Percentiles rank a stretch among this genome's conserved stretches.
Evolutionary conservation across 2,888 invertebrate species (phyloP).

Genomic region (Acronicta leporina): DNA sequence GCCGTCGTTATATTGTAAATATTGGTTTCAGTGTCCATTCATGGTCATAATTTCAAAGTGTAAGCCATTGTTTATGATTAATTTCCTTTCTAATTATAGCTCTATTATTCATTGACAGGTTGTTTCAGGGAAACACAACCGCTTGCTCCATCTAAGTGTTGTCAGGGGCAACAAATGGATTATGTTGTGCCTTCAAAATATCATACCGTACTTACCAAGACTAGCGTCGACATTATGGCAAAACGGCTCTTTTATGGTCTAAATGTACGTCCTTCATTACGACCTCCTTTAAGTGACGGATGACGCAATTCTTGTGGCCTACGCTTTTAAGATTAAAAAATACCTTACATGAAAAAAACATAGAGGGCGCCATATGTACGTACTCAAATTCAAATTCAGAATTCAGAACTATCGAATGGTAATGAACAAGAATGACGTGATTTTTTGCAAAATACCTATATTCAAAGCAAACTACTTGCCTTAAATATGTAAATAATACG

Average conservation of each 20-base stretch:
- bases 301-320: constrained; percentile 20
- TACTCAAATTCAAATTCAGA: background rate
- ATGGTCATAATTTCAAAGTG: background rate
- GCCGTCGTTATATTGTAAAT: too few species aligned
- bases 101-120: background rate
- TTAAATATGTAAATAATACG: constrained; percentile 9
- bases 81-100: too few species aligned
- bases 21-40: background rate
- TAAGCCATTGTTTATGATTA: too few species aligned
- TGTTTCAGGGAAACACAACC: background rate
- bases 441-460: too few species aligned
- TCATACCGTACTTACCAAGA: background rate
- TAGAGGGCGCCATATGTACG: background rate
- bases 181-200: background rate
- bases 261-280: constrained; percentile 14
- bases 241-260: constrained; percentile 6
- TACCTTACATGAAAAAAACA: background rate
- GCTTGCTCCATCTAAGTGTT: background rate
- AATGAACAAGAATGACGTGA: background rate
- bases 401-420: background rate
- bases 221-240: constrained; percentile 11
- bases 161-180: background rate
- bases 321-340: background rate
- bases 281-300: constrained; percentile 10
- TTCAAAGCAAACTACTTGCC: constrained; percentile 1